Evolutionary conservation across 2,113 vertebrate species (phyloP).

Genomic region (Poeciliopsis retropinna): DNA sequence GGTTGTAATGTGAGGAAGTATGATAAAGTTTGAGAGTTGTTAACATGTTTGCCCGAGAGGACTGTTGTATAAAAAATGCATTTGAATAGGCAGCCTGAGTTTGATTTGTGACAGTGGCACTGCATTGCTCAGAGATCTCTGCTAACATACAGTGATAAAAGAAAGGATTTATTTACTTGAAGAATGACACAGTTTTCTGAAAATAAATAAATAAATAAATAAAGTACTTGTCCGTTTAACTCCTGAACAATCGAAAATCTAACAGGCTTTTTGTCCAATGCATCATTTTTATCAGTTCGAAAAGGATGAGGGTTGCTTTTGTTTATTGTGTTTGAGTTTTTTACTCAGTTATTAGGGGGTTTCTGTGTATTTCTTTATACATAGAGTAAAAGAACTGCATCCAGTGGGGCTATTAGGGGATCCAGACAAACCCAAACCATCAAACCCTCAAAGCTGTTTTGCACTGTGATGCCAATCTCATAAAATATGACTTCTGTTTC

Average conservation of each 20-base stretch:
- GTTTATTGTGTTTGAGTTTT: background rate
- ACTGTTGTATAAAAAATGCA: background rate
- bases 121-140: background rate
- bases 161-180: background rate
- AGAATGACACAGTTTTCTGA: background rate
- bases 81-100: background rate
- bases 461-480: conserved; percentile 12
- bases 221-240: too few species aligned
- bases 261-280: background rate
- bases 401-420: background rate
- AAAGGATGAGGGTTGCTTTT: background rate
- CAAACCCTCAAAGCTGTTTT: background rate
- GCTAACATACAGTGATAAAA: background rate
- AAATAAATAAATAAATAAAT: too few species aligned
- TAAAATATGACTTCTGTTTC: conserved; percentile 52
- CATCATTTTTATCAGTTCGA: background rate
- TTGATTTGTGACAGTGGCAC: background rate
- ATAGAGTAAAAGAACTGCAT: background rate
- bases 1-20: too few species aligned
- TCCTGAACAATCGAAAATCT: background rate
- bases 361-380: background rate
- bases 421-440: background rate
- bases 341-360: background rate
- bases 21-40: background rate
- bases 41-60: background rate